phyloP scores from a whole-genome alignment of 2,888 invertebrate species.

The Andrena praecox region DNA sequence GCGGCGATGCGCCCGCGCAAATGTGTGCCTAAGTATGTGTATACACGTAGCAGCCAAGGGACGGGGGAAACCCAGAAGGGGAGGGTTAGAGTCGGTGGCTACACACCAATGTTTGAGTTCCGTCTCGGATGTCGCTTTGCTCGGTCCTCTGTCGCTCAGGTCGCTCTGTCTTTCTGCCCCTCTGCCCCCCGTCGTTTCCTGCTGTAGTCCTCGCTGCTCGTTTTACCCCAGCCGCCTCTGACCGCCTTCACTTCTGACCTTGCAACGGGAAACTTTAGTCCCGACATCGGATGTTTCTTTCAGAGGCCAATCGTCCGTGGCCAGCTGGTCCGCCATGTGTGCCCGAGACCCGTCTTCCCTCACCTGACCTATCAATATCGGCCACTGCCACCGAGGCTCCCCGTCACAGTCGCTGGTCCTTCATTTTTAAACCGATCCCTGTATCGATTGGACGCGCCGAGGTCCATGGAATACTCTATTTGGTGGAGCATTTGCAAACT shows the following conservation, averaged over 20 bases:
- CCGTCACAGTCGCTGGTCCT: neutral
- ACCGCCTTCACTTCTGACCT: constrained; percentile 55
- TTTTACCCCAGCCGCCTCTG: constrained; percentile 34
- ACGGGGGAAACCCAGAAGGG: constrained; percentile 48
- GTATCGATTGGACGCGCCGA: neutral
- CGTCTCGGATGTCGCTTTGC: constrained; percentile 78
- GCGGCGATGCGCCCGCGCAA: constrained; percentile 67
- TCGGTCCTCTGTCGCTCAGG: constrained; percentile 57
- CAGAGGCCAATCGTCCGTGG: constrained; percentile 27
- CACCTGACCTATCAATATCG: neutral
- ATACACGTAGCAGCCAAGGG: constrained; percentile 60
- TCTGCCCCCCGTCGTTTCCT: constrained; percentile 20
- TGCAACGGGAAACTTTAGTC: constrained; percentile 60
- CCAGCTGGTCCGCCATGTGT: constrained; percentile 17
- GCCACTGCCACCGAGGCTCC: neutral
- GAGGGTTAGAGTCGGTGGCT: constrained; percentile 62
- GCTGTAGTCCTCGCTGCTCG: constrained; percentile 36
- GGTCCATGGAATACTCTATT: neutral
- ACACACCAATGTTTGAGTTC: constrained; percentile 79
- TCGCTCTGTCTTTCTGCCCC: constrained; percentile 51
- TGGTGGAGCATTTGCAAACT: neutral
- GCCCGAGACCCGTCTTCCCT: neutral
- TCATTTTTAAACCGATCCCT: neutral
- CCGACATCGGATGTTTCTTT: constrained; percentile 47
- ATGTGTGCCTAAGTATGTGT: constrained; percentile 73